A percentile compares a stretch with the other conserved stretches of the same genome.
These are phyloP conservation scores for Acrocephalus scirpaceus DNA, from an alignment of 2,797 vertebrate species.

Conservation along the genomic window DNA sequence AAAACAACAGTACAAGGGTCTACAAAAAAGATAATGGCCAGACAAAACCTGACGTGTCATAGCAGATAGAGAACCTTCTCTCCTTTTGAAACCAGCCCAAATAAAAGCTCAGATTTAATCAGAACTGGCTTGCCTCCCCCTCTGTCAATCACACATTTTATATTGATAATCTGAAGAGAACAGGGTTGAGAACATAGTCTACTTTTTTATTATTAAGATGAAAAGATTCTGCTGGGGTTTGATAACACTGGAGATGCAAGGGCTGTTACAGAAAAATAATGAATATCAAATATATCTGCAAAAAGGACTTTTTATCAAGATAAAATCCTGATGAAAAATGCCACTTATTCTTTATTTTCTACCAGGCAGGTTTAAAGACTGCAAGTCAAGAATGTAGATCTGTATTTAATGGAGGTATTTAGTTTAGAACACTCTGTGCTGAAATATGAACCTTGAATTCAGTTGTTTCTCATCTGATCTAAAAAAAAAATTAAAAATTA, in stretches of 20 bases:
- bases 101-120: constrained; percentile 1
- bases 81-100: background rate
- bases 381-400: constrained; percentile 7
- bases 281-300: constrained; percentile 48
- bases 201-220: constrained; percentile 54
- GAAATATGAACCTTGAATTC: constrained; percentile 12
- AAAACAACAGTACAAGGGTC: background rate
- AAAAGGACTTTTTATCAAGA: constrained; percentile 35
- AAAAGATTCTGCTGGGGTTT: constrained; percentile 59
- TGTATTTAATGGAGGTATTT: constrained; percentile 36
- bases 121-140: background rate
- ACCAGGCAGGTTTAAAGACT: constrained; percentile 23
- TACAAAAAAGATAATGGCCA: background rate
- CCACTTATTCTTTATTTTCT: constrained; percentile 52
- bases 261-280: constrained; percentile 31
- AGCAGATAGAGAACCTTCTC: background rate
- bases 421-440: background rate
- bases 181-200: background rate
- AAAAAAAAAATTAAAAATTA: background rate
- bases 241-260: constrained; percentile 59
- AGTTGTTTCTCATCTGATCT: background rate
- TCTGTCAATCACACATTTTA: constrained; percentile 14
- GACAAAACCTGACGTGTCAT: background rate
- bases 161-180: constrained; percentile 27
- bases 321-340: constrained; percentile 63